Base-by-base conservation (phyloP, 2,888 invertebrate genomes). In the Agonopterix subpropinquella region DNA sequence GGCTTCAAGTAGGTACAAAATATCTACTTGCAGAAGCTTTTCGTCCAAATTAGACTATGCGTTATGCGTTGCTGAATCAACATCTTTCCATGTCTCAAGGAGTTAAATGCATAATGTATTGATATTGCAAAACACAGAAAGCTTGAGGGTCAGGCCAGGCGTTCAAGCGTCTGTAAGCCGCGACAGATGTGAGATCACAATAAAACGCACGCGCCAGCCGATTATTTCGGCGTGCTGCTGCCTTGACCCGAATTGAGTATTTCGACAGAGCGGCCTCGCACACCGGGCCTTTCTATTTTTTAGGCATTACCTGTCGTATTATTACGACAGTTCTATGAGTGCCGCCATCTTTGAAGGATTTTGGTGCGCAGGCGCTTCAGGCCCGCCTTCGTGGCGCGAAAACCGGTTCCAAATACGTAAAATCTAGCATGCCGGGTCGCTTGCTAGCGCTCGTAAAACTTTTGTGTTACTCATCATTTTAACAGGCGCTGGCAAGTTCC, bases 271-370 rank as follows among this genome's bases (percentile, higher is more conserved):
- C 84, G 87, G 80, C 87, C 85, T 87, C 85, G 86, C 77, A 82
- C 84, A 83, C 84, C 84, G 83, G 87, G 86, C 88, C 88, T 87
- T 89, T 85, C 84, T 88, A 88, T 87, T 87, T 88, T 88, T 88
- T 88, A 86, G 85, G 85, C 78, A 86, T 86, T 86, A 87, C 87
- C 85, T 87, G 86, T 86, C 82, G 80, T 84, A 85, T 87, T 84
- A 87, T 86, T 85, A 86, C 87, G 80, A 84, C 83, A 81, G 75
- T 73, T 77, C 74, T 78, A 77, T 73, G 72, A 77, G 73, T 67
- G 71, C 77, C 80, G 80, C 79, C 79, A 79, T 83, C 77, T 80
- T 80, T 70, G 68, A 76, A 82, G 77, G 76, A 78, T 80, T 80
- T 79, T 65, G 70, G 74, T 73, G 69, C 65, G 65, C 72, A 67